Evolutionary conservation across 2,888 invertebrate species (phyloP), one percentile per base, ranked within the genome.

Genomic region (Amiota communis): DNA sequence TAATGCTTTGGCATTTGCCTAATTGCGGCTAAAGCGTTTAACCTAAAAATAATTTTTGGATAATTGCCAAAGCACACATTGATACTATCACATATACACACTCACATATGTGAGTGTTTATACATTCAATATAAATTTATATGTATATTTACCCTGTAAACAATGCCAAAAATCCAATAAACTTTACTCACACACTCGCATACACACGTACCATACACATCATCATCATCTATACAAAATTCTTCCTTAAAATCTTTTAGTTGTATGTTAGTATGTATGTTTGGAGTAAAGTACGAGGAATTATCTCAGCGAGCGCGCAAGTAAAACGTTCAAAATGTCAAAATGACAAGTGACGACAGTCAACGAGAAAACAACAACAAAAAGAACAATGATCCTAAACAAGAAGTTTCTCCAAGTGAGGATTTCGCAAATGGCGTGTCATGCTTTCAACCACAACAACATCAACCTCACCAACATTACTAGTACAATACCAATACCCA

Each of bases 321-420:
- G 71, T 67, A 61, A 75, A 79, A 76, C 76, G 76, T 72, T 75
- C 74, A 51, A 78, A 81, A 78, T 78, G 80, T 64, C 74, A 74
- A 76, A 78, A 77, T 77, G 84, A 84, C 84, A 82, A 78, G 77
- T 76, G 81, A 80, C 77, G 78, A 78, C 76, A 76, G 75, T 76
- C 83, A 65, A 65, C 65, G 65, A 65, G 65, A 65, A 64, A 68
- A 71, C 64, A 72, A 63, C 59, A 56, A 71, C 70, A 72, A 59
- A 47, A 72, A 20, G 65, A 53, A 36, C 70, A 59, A 63, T n/a
- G 63, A 36, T 63, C 36, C 46, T 4, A 63, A n/a, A 36, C 20
- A 59, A 59, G 17, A 20, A 59, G 59, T n/a, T 59, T 59, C 20
- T 20, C 20, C 23, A 51, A 53, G 72, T 68, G 68, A 51, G 47